phyloP scores from a whole-genome alignment of 2,797 vertebrate species.

The Lemur catta region DNA sequence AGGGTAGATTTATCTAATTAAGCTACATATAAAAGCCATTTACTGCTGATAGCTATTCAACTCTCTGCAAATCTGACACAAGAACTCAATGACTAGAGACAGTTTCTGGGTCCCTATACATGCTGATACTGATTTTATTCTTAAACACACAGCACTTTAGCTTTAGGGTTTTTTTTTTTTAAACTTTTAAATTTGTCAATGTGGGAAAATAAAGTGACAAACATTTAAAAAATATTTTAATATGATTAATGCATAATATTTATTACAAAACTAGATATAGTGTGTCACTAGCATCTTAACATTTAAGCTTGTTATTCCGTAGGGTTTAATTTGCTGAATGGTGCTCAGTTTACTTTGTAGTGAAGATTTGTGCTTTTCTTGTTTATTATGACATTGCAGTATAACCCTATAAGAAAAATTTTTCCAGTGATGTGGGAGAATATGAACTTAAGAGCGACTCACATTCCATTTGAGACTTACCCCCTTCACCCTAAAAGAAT shows the following conservation, averaged over 20 bases:
- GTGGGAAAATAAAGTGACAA: background rate
- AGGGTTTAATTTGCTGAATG: slow-evolving; percentile 35
- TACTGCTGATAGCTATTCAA: slow-evolving; percentile 17
- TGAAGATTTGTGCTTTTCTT: slow-evolving; percentile 21
- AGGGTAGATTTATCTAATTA: slow-evolving; percentile 39
- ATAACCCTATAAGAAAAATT: slow-evolving; percentile 36
- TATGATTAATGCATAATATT: background rate
- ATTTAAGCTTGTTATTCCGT: slow-evolving; percentile 32
- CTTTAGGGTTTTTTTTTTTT: background rate
- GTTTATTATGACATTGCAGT: slow-evolving; percentile 55
- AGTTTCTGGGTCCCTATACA: slow-evolving; percentile 9
- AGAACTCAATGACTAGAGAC: background rate
- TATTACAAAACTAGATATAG: background rate
- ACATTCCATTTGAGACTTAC: slow-evolving; percentile 59
- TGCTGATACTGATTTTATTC: background rate
- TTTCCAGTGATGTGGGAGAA: slow-evolving; percentile 56
- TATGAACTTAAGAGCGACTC: slow-evolving; percentile 63
- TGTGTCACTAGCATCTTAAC: background rate
- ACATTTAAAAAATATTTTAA: background rate
- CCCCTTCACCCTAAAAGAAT: slow-evolving; percentile 38
- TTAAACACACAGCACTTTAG: background rate
- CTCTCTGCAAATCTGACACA: background rate
- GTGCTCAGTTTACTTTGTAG: slow-evolving; percentile 56
- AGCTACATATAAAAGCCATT: background rate
- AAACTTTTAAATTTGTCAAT: background rate